These are phyloP conservation scores for Ammodytes dubius DNA, from an alignment of 2,113 vertebrate genomes.

Conservation along the genomic window DNA sequence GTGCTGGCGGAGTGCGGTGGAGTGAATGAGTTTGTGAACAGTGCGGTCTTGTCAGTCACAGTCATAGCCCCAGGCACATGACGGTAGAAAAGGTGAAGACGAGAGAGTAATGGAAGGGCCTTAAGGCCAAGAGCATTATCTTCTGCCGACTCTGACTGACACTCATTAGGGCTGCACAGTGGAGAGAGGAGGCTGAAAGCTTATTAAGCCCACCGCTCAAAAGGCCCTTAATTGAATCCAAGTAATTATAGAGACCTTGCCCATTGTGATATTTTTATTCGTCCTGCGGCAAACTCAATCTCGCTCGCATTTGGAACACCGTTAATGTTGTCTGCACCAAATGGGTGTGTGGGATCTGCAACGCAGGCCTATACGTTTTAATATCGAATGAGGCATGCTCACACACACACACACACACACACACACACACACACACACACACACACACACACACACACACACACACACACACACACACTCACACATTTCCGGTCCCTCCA, in stretches of 20 bases:
- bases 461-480: conserved; percentile 1
- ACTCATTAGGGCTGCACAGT: conserved; percentile 79
- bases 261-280: conserved; percentile 84
- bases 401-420: conserved; percentile 5
- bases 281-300: conserved; percentile 80
- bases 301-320: conserved; percentile 79
- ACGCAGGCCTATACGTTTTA: conserved; percentile 1
- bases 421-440: conserved; percentile 1
- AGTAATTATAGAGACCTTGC: conserved; percentile 83
- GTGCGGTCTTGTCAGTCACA: conserved; percentile 58
- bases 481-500: conserved; percentile 50
- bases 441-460: conserved; percentile 14
- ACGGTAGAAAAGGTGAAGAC: conserved; percentile 61
- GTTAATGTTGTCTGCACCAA: conserved; percentile 83
- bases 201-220: conserved; percentile 82
- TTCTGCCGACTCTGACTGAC: conserved; percentile 81
- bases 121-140: conserved; percentile 78
- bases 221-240: conserved; percentile 80
- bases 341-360: conserved; percentile 58
- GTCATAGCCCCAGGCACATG: conserved; percentile 56
- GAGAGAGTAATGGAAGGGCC: conserved; percentile 73
- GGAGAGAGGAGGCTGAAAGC: conserved; percentile 75
- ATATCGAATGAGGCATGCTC: conserved; percentile 14
- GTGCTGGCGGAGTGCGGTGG: conserved; percentile 18
- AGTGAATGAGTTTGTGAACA: conserved; percentile 49